Percentiles rank a stretch among this genome's conserved stretches.
These are phyloP conservation scores for Hirudo medicinalis DNA, from an alignment of 1,140 invertebrate genomes.

Conservation along the genomic window DNA sequence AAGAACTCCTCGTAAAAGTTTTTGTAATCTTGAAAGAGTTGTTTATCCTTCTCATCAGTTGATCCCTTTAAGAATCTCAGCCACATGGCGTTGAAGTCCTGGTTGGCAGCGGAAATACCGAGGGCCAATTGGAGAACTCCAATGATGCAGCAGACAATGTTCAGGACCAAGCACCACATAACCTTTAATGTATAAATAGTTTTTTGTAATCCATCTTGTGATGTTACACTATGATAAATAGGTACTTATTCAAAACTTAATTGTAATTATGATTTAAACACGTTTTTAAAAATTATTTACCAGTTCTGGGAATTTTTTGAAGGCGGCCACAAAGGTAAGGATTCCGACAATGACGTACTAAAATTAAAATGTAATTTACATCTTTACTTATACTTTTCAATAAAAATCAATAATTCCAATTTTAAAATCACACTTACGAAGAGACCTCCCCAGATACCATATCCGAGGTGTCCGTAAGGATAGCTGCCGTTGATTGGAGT, in stretches of 20 bases:
- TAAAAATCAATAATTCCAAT: not conserved
- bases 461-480: slow-evolving; percentile 8
- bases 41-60: not conserved
- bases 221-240: not conserved
- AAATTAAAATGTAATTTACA: not conserved
- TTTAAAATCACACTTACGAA: not conserved
- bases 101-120: not conserved
- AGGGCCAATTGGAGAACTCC: slow-evolving; percentile 5
- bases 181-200: not conserved
- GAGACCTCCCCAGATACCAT: slow-evolving; percentile 5
- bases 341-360: not conserved
- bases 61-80: not conserved
- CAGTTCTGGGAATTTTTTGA: not conserved
- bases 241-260: too few species aligned
- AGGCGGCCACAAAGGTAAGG: not conserved
- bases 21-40: not conserved
- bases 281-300: not conserved
- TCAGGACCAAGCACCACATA: not conserved
- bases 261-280: too few species aligned
- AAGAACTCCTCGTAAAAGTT: not conserved
- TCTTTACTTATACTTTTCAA: too few species aligned
- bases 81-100: slow-evolving; percentile 9
- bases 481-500: not conserved
- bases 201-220: not conserved
- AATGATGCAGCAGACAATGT: slow-evolving; percentile 6